Base-by-base conservation (phyloP, 2,888 invertebrate species). In the Priocnemis perturbator region DNA sequence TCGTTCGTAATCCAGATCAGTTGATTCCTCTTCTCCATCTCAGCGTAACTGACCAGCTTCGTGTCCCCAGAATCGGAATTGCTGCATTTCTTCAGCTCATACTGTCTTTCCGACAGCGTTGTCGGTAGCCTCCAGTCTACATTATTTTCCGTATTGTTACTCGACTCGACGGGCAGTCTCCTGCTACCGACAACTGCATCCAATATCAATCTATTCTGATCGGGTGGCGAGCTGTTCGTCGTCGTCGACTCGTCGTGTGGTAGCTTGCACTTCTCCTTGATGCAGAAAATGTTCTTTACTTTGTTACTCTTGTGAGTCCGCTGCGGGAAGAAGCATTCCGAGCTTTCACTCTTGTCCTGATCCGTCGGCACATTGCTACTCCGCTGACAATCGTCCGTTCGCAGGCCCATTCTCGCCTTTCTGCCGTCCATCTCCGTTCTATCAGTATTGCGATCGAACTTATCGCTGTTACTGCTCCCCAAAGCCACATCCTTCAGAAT, bases 1-100 rank as follows among this genome's bases (percentile, higher is more conserved):
- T 92, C 92, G 73, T 90, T 91, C 52, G 91, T 90, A 47, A 92
- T 92, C 92, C 92, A 91, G 21, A 90, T 86, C 17, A 92, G 80
- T 75, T 92, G 92, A 78, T 91, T 91, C 71, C 89, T 88, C 64
- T 90, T 89, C 79, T 92, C 91, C 83, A 90, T 90, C 76, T 90
- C 89, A 0, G 90, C 90, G 74, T 90, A 90, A 70, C 85, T 85
- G 3, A 89, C 84, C n/a, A 88, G 70, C 52, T 86, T 87, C 0
- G 81, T 74, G 60, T 86, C 86, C 2, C 81, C 84, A 0, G 84
- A 85, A 48, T 84, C 85, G 0, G 85, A 83, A 60, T 83, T 81
- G 19, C 76, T 81, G 50, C 79, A 81, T 44, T 83, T 82, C 60
- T 83, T 84, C 58, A 85, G 69, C 72, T 90, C 90, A 67, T 90